phyloP scores from a whole-genome alignment of 2,797 vertebrate species.

The Arnoldichthys spilopterus region DNA sequence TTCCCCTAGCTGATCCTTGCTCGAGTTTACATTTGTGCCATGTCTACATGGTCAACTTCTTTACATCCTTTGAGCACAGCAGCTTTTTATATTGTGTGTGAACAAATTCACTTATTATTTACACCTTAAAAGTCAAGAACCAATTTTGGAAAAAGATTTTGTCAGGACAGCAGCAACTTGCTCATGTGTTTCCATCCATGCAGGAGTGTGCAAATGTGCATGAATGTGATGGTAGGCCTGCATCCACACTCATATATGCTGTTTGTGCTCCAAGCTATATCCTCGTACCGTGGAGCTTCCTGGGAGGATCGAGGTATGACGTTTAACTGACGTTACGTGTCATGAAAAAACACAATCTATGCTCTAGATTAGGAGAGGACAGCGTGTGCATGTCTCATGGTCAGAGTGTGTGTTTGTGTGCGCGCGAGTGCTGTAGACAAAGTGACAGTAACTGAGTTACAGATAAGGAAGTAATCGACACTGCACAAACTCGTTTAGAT shows the following conservation, averaged over 20 bases:
- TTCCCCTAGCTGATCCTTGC: no score
- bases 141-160: no score
- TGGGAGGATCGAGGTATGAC: constrained; percentile 6
- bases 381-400: constrained; percentile 10
- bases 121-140: no score
- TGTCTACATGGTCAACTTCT: no score
- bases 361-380: constrained; percentile 19
- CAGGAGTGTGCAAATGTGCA: neutral
- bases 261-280: neutral
- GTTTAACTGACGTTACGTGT: constrained; percentile 15
- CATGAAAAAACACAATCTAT: neutral
- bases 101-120: no score
- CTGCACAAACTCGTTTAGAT: neutral
- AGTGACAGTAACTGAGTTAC: neutral
- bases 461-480: neutral
- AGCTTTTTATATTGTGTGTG: no score
- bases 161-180: no score
- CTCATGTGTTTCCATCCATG: neutral
- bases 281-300: constrained; percentile 9
- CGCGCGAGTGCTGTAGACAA: neutral
- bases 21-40: no score
- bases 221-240: neutral
- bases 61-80: no score
- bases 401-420: constrained; percentile 18
- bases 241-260: neutral